Base-by-base conservation (phyloP, 2,888 invertebrate genomes). In the Dione juno region DNA sequence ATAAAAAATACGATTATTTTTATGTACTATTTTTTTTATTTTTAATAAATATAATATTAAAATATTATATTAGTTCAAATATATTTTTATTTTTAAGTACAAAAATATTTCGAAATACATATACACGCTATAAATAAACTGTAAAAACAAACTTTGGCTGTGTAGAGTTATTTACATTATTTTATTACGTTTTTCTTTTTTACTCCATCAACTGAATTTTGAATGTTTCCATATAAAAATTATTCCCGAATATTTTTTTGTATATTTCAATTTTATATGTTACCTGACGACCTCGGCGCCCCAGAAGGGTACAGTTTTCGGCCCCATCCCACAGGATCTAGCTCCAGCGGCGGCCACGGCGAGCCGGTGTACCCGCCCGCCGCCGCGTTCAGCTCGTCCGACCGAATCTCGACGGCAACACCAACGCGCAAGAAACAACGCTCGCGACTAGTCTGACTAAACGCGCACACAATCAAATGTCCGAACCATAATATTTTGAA, bases 291-390 rank as follows among this genome's bases (percentile, higher is more conserved):
- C 79, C 95, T 90, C 77, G 95, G 95, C 79, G 95, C 96, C 79
- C 95, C 94, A 80, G 96, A 94, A 81, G 96, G 96, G 88, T 96
- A 96, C 80, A 96, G 93, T 88, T 96, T 96, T 81, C 96, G 95
- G 77, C 96, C 96, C 96, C 96, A 96, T 90, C 95, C 95, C 88
- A 95, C 95, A 86, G 95, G 95, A 93, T 96, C 96, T 90, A 96
- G 94, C 85, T 95, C 95, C 76, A 95, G 93, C 85, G 96, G 96
- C 86, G 96, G 96, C 96, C 96, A 96, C 92, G 96, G 96, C 89
- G 96, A 96, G 90, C 96, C 96, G 94, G 96, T 95, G 94, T 95
- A 96, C 86, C 95, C 95, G 93, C 95, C 95, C 94, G 95, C 94
- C 92, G 94, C 95, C 88, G 95, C 94, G 92, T 93, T 94, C 83